Percentiles rank a stretch among this genome's conserved stretches.
phyloP scores from a whole-genome alignment of 92 coral and sea anemone species.

The Meandrina meandrites region DNA sequence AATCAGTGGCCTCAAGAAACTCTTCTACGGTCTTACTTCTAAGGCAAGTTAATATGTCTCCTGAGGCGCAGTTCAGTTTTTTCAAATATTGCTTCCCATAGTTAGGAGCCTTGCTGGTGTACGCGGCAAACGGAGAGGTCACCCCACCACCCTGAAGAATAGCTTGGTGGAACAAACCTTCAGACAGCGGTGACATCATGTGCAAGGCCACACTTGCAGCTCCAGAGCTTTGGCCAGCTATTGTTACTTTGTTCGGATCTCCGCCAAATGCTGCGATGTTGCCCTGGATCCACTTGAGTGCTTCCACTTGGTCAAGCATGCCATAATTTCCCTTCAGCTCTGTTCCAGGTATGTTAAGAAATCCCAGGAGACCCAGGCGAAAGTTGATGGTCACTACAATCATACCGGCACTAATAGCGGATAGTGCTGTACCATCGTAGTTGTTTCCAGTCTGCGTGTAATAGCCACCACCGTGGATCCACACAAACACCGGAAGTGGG shows the following conservation, averaged over 20 bases:
- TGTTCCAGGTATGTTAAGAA: constrained; percentile 71
- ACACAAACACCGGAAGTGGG: constrained; percentile 11
- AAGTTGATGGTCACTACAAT: constrained; percentile 74
- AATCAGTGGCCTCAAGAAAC: not conserved
- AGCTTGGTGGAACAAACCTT: constrained; percentile 41
- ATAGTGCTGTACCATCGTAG: not conserved
- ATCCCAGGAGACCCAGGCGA: constrained; percentile 77
- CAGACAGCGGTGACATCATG: constrained; percentile 38
- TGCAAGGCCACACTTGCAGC: constrained; percentile 30
- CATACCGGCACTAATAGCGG: not conserved
- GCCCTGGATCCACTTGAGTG: constrained; percentile 50
- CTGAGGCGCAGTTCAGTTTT: constrained; percentile 7
- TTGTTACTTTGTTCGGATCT: constrained; percentile 39
- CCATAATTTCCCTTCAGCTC: constrained; percentile 74
- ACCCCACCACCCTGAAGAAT: constrained; percentile 45
- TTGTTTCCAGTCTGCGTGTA: constrained; percentile 10
- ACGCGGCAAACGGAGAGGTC: constrained; percentile 13
- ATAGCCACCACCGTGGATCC: constrained; percentile 22
- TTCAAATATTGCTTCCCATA: constrained; percentile 5
- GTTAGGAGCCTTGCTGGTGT: constrained; percentile 3
- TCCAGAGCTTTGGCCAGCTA: constrained; percentile 53
- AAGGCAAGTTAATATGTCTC: not conserved
- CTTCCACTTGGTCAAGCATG: constrained; percentile 65
- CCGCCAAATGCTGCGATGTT: constrained; percentile 50
- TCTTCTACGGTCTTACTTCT: constrained; percentile 1